Evolutionary conservation across 64 coral and sea anemone species (phyloP).

Genomic region (Porites australiensis): DNA sequence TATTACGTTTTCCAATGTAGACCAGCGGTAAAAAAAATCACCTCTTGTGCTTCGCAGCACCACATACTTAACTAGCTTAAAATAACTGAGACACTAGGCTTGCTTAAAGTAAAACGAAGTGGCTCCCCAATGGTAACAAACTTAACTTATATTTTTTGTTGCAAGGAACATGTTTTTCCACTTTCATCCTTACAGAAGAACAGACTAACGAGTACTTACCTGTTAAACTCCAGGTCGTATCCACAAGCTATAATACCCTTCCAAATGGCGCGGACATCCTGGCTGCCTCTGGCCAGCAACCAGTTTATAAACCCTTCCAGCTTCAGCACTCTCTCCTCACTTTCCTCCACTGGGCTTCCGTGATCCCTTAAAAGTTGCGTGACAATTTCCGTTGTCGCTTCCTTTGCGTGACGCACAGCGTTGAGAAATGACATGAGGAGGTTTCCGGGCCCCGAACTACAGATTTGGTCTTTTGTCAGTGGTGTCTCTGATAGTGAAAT

Average conservation of each 20-base stretch:
- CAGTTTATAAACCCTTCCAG: conserved; percentile 70
- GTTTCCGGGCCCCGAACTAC: conserved; percentile 52
- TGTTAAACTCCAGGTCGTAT: conserved; percentile 88
- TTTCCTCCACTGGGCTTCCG: conserved; percentile 30
- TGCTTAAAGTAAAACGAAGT: too few species aligned
- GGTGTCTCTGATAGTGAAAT: neutral
- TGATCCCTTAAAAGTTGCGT: conserved; percentile 59
- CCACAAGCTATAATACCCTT: conserved; percentile 89
- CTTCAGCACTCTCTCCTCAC: conserved; percentile 22
- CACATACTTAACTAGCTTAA: too few species aligned
- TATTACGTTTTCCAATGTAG: too few species aligned
- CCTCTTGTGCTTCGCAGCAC: too few species aligned
- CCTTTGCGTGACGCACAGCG: conserved; percentile 68
- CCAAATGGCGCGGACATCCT: conserved; percentile 81
- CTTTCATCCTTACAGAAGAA: too few species aligned
- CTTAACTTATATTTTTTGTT: too few species aligned
- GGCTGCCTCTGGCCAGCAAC: conserved; percentile 50
- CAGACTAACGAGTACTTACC: conserved; percentile 40
- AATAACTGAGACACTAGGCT: too few species aligned
- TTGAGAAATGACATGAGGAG: conserved; percentile 79
- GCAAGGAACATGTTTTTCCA: too few species aligned
- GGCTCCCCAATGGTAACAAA: too few species aligned
- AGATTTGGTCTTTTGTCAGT: conserved; percentile 83
- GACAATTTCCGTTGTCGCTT: conserved; percentile 64
- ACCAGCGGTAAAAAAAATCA: too few species aligned